phyloP scores from a whole-genome alignment of 1,140 invertebrate genomes.

The Drosophila novamexicana region DNA sequence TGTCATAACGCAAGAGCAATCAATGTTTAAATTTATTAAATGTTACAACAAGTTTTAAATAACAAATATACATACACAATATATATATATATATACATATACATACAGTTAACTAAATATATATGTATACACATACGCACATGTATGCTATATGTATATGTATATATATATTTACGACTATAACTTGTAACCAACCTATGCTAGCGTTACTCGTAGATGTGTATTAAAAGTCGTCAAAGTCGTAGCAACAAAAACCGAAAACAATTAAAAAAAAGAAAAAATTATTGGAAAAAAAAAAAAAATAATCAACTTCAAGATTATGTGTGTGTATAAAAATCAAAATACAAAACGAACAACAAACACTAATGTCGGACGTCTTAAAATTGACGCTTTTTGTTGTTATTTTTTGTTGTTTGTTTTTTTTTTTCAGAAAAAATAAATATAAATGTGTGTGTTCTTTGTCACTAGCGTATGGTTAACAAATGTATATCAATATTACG shows the following conservation, averaged over 20 bases:
- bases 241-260: slow-evolving; percentile 4
- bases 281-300: not conserved
- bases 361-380: not conserved
- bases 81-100: not conserved
- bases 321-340: slow-evolving; percentile 13
- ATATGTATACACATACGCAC: slow-evolving; percentile 37
- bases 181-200: slow-evolving; percentile 35
- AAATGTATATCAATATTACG: slow-evolving; percentile 53
- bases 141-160: slow-evolving; percentile 14
- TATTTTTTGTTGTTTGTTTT: slow-evolving; percentile 10
- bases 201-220: slow-evolving; percentile 56
- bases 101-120: slow-evolving; percentile 16
- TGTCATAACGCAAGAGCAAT: slow-evolving; percentile 79
- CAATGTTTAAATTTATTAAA: slow-evolving; percentile 80
- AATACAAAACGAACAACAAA: not conserved
- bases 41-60: slow-evolving; percentile 74
- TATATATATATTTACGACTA: slow-evolving; percentile 38
- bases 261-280: not conserved
- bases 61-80: slow-evolving; percentile 42
- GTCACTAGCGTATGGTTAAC: slow-evolving; percentile 32
- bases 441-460: slow-evolving; percentile 47
- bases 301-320: slow-evolving; percentile 4
- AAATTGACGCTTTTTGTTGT: slow-evolving; percentile 8
- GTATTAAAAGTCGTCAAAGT: slow-evolving; percentile 33
- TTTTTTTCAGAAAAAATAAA: slow-evolving; percentile 19